Evolutionary conservation across 2,113 vertebrate genomes (phyloP), one percentile per base, ranked within the genome.

Genomic region (Passer montanus): DNA sequence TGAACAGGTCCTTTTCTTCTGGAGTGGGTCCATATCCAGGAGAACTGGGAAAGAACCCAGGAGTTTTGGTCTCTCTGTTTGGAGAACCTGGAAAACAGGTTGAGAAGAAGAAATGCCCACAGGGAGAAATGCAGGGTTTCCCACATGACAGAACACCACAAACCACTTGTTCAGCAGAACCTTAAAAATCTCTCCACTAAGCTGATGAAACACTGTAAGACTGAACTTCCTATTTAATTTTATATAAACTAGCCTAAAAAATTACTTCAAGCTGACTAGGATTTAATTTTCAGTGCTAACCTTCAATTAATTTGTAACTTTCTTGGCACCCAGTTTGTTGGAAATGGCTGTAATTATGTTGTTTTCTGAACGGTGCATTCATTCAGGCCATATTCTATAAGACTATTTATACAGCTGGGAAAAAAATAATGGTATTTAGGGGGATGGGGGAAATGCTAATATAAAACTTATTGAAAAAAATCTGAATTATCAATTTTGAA

Each of bases 301-400:
- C 98, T 98, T 98, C 97, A 98, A 98, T 98, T 98, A 98, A 98
- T 98, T 98, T 97, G 98, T 98, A 98, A 98, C 98, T 98, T 98
- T 98, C 98, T 98, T 98, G 98, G 97, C 98, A 98, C 89, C 96
- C 68, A 52, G 78, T 97, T 98, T 98, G 97, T 96, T 96, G 93
- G 95, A 98, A 97, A 98, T 97, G 95, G 96, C 97, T 98, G 93
- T 98, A 98, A 98, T 98, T 98, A 98, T 97, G 97, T 98, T 98
- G 97, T 98, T 98, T 98, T 98, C 96, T 97, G 98, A 98, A 97
- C n/a, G 75, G 93, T 95, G 96, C 97, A 97, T 98, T 98, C 97
- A 95, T 97, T 98, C 94, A 96, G 96, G 91, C 97, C 97, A 94
- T 95, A 97, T 94, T 98, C 93, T 97, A 80, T 94, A 87, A 97